Evolutionary conservation across 2,888 invertebrate genomes (phyloP).

Genomic region (Zele albiditarsus): DNA sequence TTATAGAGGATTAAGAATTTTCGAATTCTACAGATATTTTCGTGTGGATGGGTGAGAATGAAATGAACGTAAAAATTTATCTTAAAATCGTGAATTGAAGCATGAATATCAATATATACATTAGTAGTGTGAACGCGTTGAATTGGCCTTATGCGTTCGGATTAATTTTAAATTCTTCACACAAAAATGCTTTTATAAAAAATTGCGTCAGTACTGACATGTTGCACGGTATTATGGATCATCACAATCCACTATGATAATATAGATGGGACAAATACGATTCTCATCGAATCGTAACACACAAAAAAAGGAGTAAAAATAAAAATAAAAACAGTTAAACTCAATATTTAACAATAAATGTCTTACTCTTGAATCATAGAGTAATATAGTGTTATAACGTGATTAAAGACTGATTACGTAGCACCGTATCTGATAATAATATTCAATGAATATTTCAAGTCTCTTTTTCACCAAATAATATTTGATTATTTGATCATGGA

Average conservation of each 20-base stretch:
- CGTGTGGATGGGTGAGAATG: neutral
- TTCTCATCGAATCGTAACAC: neutral
- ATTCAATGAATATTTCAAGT: constrained; percentile 36
- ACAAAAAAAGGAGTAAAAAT: neutral
- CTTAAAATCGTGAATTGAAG: constrained; percentile 10
- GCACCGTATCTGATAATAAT: constrained; percentile 61
- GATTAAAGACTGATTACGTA: constrained; percentile 53
- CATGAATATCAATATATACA: constrained; percentile 17
- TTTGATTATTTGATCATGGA: neutral
- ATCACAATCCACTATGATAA: neutral
- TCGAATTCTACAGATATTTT: constrained; percentile 9
- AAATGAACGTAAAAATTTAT: neutral
- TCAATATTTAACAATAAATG: neutral
- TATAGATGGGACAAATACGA: neutral
- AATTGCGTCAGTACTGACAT: constrained; percentile 16
- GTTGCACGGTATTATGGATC: constrained; percentile 12
- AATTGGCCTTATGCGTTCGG: constrained; percentile 25
- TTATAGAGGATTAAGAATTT: too few relatives aligned
- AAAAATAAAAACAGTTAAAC: constrained; percentile 31
- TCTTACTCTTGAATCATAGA: neutral
- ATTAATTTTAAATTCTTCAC: neutral
- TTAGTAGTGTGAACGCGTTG: constrained; percentile 3
- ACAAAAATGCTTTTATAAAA: constrained; percentile 26
- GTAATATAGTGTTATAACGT: neutral
- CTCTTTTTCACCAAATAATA: constrained; percentile 12